Percentiles rank a stretch among this genome's conserved stretches.
Evolutionary conservation across 1,140 invertebrate species (phyloP).

Genomic region (Cotesia chilonis): DNA sequence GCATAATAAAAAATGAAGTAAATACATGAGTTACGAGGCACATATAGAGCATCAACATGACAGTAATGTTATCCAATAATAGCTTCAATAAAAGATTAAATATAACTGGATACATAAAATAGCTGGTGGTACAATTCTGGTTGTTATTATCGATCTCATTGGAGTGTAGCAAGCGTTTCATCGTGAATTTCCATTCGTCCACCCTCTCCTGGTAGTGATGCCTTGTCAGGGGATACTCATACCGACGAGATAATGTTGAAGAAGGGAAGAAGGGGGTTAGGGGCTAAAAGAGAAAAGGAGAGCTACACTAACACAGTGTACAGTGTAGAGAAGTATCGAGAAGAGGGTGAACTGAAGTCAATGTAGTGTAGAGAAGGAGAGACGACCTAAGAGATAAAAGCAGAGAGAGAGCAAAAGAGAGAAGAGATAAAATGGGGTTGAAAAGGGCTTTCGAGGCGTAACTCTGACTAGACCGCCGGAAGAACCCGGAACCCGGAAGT

Average conservation of each 20-base stretch:
- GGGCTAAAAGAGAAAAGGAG: constrained; percentile 20
- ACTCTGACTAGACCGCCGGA: constrained; percentile 54
- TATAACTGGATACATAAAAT: neutral
- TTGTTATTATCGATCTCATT: constrained; percentile 41
- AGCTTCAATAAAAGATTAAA: neutral
- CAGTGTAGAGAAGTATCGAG: constrained; percentile 1
- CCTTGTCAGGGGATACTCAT: constrained; percentile 33
- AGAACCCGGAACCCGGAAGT: constrained; percentile 61
- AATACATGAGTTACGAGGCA: too few relatives aligned
- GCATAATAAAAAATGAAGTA: too few relatives aligned
- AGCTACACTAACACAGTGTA: too few relatives aligned
- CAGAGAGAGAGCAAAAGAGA: constrained; percentile 25
- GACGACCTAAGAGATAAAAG: constrained; percentile 5
- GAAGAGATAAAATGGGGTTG: constrained; percentile 29
- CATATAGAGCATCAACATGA: too few relatives aligned
- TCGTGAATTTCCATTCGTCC: constrained; percentile 46
- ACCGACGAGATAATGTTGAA: constrained; percentile 34
- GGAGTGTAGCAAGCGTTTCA: constrained; percentile 36
- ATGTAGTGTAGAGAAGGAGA: neutral
- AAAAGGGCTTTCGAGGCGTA: constrained; percentile 45
- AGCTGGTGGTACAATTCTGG: neutral
- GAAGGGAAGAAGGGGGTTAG: constrained; percentile 36
- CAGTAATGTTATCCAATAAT: neutral
- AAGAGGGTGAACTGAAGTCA: constrained; percentile 18
- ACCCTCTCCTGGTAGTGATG: constrained; percentile 8